phyloP scores from a whole-genome alignment of 1,140 invertebrate species.

The Oryzaephilus surinamensis region DNA sequence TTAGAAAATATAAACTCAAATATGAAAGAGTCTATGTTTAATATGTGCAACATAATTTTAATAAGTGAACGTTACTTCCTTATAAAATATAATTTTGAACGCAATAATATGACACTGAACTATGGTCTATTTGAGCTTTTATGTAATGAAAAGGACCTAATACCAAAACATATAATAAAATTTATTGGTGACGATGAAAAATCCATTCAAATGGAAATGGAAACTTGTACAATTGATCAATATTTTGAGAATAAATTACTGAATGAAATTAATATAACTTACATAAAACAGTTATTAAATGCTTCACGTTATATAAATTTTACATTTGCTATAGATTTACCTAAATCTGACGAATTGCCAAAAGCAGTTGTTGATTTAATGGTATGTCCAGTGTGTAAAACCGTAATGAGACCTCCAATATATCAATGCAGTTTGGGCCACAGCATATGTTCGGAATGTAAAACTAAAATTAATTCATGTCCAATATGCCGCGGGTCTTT shows the following conservation, averaged over 20 bases:
- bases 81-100: slow-evolving; percentile 15
- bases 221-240: slow-evolving; percentile 16
- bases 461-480: slow-evolving; percentile 53
- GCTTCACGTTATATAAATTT: slow-evolving; percentile 9
- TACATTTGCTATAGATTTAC: slow-evolving; percentile 1
- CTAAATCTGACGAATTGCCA: slow-evolving; percentile 17
- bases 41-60: too few relatives aligned
- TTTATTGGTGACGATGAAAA: slow-evolving; percentile 13
- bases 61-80: too few relatives aligned
- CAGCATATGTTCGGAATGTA: slow-evolving; percentile 62
- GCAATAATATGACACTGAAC: slow-evolving; percentile 16
- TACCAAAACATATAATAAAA: too few relatives aligned
- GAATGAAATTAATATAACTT: slow-evolving; percentile 20
- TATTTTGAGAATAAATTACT: slow-evolving; percentile 10
- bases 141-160: slow-evolving; percentile 17
- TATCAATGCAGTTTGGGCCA: slow-evolving; percentile 69
- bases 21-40: slow-evolving; percentile 13
- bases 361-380: slow-evolving; percentile 20
- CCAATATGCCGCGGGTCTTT: slow-evolving; percentile 68
- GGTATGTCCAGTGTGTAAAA: slow-evolving; percentile 66
- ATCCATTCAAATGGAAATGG: slow-evolving; percentile 19
- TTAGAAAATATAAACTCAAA: background rate
- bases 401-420: slow-evolving; percentile 64
- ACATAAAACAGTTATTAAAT: too few relatives aligned
- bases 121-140: slow-evolving; percentile 17